A percentile compares a stretch with the other conserved stretches of the same genome.
Evolutionary conservation across 1,140 invertebrate genomes (phyloP).

Genomic region (Cardiocondyla obscurior): DNA sequence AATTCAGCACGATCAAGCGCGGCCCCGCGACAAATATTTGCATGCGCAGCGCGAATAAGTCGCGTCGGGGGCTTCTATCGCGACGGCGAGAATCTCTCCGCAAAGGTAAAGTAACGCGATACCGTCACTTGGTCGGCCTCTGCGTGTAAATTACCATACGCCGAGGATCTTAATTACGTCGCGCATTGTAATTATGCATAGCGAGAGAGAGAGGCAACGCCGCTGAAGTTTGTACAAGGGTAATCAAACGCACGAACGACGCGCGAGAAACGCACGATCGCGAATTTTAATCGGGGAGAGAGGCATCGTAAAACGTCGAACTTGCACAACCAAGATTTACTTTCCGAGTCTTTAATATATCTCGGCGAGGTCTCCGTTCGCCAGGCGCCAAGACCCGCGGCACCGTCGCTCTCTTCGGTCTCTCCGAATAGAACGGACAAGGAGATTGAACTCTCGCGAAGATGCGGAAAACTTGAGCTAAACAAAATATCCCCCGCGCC

Average conservation of each 20-base stretch:
- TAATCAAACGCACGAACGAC: not conserved
- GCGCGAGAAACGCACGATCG: not conserved
- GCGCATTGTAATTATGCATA: not conserved
- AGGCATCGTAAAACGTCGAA: not conserved
- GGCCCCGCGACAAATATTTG: constrained; percentile 32
- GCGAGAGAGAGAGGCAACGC: not conserved
- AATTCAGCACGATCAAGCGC: constrained; percentile 36
- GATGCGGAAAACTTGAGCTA: constrained; percentile 48
- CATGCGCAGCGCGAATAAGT: constrained; percentile 20
- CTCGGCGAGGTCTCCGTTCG: not conserved
- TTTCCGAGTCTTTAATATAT: constrained; percentile 13
- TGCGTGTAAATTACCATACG: not conserved
- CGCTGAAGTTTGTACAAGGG: not conserved
- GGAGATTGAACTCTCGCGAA: not conserved
- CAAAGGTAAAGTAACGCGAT: constrained; percentile 24
- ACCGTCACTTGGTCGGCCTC: constrained; percentile 1
- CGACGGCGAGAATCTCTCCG: constrained; percentile 21
- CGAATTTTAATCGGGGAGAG: not conserved
- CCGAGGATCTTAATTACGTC: constrained; percentile 9
- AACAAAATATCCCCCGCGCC: constrained; percentile 53
- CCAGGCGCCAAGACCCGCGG: not conserved
- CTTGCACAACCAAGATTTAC: not conserved
- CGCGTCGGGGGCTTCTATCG: constrained; percentile 17
- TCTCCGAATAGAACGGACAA: not conserved
- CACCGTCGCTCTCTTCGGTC: not conserved